Base-by-base conservation (phyloP, 2,113 vertebrate species). In the Sardina pilchardus region DNA sequence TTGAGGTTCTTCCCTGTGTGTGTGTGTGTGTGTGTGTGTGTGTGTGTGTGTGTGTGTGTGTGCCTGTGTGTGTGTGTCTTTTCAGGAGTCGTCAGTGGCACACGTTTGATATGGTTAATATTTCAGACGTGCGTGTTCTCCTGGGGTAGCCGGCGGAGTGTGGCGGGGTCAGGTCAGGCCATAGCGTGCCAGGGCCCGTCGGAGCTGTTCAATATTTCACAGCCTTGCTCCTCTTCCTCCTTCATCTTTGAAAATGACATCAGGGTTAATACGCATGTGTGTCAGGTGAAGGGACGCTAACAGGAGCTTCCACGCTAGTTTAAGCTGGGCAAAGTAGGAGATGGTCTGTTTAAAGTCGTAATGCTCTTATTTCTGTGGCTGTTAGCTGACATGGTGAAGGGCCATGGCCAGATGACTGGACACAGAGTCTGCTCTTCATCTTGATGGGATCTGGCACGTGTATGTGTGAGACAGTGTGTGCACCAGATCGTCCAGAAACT, bases 151-250 rank as follows among this genome's bases (percentile, higher is more conserved):
- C 89, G 85, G 53, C 80, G 39, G 81, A 93, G 85, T 14, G n/a
- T 71, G 87, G 3, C 47, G 50, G 89, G 93, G 87, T 91, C 90
- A 91, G 88, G 90, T 90, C 90, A 90, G 85, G 91, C 86, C 81
- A 82, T 90, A 92, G 91, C 88, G 85, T 94, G 94, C 92, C 90
- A 89, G 81, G 44, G 84, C 92, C 90, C 89, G 14, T 59, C 39
- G 88, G 91, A 91, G 91, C 87, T 89, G 84, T 90, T 94, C 83
- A 94, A 94, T 94, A 93, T 94, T 94, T 94, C 21, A 94, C 88
- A 82, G 24, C 24, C 21, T 21, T 1, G 85, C 88, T 91, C 30
- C 90, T 92, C 84, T 78, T 17, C 34, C 39, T 53, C 14, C 30
- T 48, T 85, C 63, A 36, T 84, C 83, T 85, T 83, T 14, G 2